Percentiles rank a stretch among this genome's conserved stretches.
phyloP scores from a whole-genome alignment of 2,113 vertebrate genomes.

The Delphinus delphis region DNA sequence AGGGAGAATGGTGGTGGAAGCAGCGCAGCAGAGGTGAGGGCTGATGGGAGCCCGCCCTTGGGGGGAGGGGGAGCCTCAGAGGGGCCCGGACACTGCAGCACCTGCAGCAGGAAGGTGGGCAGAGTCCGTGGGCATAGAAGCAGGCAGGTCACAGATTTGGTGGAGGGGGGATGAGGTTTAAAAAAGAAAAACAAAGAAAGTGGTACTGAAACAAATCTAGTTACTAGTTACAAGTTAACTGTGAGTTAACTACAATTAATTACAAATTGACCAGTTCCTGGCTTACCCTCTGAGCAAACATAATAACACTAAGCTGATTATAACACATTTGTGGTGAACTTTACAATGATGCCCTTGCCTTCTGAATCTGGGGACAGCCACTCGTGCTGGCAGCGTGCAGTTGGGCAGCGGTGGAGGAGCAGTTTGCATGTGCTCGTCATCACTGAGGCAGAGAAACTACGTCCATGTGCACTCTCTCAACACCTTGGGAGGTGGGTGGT shows the following conservation, averaged over 20 bases:
- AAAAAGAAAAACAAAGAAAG: not conserved
- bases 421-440: not conserved
- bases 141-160: not conserved
- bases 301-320: not conserved
- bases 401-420: no score
- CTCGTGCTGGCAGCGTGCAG: accelerated
- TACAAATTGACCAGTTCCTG: not conserved
- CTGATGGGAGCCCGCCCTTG: accelerated
- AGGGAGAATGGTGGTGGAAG: not conserved
- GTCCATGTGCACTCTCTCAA: not conserved
- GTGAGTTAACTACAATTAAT: not conserved
- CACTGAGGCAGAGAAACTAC: not conserved
- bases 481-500: accelerated
- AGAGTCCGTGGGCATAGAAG: accelerated
- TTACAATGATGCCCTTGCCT: not conserved
- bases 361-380: not conserved
- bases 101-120: accelerated
- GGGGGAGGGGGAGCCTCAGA: accelerated
- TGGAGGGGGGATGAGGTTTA: not conserved
- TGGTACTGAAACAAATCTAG: not conserved
- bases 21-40: not conserved
- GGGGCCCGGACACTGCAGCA: accelerated
- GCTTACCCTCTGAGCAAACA: not conserved
- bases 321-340: not conserved
- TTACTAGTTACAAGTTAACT: not conserved